A percentile compares a stretch with the other conserved stretches of the same genome.
phyloP scores from a whole-genome alignment of 2,888 invertebrate genomes.

The Morpho achilles region DNA sequence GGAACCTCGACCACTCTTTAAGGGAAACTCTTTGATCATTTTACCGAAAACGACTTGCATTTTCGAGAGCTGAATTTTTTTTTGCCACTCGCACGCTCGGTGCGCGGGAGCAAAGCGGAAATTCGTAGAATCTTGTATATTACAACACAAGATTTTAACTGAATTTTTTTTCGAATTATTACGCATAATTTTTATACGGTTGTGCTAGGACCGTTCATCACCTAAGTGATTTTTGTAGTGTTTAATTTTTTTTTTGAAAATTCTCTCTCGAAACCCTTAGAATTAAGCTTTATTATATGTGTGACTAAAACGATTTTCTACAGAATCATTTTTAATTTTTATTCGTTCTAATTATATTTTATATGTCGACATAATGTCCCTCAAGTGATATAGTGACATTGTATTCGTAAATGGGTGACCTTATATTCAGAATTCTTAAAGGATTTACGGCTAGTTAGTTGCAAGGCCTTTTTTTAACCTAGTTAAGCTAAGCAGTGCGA shows the following conservation, averaged over 20 bases:
- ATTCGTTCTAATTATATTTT: constrained; percentile 40
- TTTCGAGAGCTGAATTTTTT: constrained; percentile 56
- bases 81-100: constrained; percentile 26
- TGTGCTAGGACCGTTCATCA: constrained; percentile 5
- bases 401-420: constrained; percentile 72
- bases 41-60: constrained; percentile 61
- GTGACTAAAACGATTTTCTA: constrained; percentile 69
- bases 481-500: constrained; percentile 62
- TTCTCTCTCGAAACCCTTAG: constrained; percentile 60
- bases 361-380: constrained; percentile 48
- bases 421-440: constrained; percentile 73
- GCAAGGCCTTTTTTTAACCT: constrained; percentile 67
- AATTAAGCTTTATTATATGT: constrained; percentile 57
- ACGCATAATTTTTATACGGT: constrained; percentile 3
- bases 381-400: constrained; percentile 72
- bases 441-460: constrained; percentile 74
- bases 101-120: constrained; percentile 23
- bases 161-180: constrained; percentile 36
- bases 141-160: constrained; percentile 47
- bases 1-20: constrained; percentile 58
- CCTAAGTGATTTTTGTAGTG: constrained; percentile 7
- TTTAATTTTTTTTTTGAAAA: constrained; percentile 32
- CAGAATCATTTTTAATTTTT: constrained; percentile 54
- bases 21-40: constrained; percentile 57
- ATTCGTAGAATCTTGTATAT: constrained; percentile 53